These are phyloP conservation scores for Trachelipus rathkii DNA, from an alignment of 1,140 invertebrate species.

Conservation along the genomic window DNA sequence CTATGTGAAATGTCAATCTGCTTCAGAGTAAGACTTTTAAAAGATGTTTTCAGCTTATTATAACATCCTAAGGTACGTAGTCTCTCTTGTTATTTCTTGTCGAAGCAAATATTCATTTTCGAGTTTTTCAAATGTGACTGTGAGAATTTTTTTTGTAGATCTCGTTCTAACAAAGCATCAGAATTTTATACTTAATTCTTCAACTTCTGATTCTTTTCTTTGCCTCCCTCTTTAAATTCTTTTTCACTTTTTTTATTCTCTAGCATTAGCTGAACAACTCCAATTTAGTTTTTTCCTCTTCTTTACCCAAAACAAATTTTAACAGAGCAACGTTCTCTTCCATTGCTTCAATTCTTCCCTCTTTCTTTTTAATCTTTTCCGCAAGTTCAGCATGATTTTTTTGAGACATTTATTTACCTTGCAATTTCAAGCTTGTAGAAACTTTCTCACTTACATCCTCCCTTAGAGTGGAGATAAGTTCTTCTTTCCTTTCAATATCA, in stretches of 20 bases:
- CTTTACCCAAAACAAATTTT: conserved; percentile 1
- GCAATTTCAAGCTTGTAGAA: conserved; percentile 10
- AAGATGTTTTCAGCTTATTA: conserved; percentile 16
- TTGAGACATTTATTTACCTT: background rate
- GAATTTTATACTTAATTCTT: conserved; percentile 41
- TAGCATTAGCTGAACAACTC: conserved; percentile 33
- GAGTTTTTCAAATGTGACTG: conserved; percentile 33
- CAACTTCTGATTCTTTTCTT: conserved; percentile 32
- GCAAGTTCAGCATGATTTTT: background rate
- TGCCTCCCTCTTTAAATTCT: conserved; percentile 26
- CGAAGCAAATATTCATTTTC: too few species aligned
- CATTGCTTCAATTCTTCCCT: conserved; percentile 1
- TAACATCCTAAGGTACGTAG: conserved; percentile 24
- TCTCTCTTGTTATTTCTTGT: conserved; percentile 25
- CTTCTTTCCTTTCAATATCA: conserved; percentile 34
- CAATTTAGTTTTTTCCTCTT: conserved; percentile 29
- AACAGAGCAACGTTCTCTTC: conserved; percentile 27
- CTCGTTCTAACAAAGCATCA: conserved; percentile 37
- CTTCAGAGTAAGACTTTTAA: conserved; percentile 32
- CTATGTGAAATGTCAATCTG: conserved; percentile 33
- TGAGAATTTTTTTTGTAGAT: conserved; percentile 34
- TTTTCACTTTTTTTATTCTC: conserved; percentile 34
- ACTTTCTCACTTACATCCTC: conserved; percentile 34
- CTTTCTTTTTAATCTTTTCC: conserved; percentile 7
- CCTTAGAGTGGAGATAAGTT: conserved; percentile 34